Conservation (phyloP, 2,888 invertebrate genomes). For the Drosophila diplacantha region DNA sequence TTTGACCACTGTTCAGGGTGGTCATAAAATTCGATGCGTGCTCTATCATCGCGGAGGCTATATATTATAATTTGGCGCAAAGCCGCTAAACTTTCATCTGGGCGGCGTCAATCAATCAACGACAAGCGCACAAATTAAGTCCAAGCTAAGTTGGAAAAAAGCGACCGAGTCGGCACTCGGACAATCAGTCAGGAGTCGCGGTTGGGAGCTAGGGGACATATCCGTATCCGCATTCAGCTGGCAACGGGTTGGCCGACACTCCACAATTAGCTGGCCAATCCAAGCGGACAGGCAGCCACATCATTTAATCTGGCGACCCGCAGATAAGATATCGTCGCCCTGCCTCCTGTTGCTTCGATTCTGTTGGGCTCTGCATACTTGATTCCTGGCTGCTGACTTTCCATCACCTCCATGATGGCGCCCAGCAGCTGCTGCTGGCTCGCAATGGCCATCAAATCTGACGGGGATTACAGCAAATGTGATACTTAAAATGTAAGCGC, state of each 20-base stretch:
- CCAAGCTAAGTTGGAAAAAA: slow-evolving; percentile 52
- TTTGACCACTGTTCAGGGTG: slow-evolving; percentile 24
- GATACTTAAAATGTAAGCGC: not conserved
- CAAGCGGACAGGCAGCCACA: slow-evolving; percentile 44
- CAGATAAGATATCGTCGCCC: slow-evolving; percentile 52
- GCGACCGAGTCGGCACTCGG: slow-evolving; percentile 27
- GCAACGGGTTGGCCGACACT: slow-evolving; percentile 26
- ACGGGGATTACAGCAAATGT: slow-evolving; percentile 16
- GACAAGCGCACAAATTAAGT: slow-evolving; percentile 68
- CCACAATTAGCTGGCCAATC: slow-evolving; percentile 55
- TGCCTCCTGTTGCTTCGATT: slow-evolving; percentile 8
- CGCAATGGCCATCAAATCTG: slow-evolving; percentile 13
- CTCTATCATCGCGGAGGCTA: slow-evolving; percentile 53
- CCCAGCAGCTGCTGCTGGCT: slow-evolving; percentile 22
- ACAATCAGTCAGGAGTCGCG: slow-evolving; percentile 56
- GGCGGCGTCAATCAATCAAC: slow-evolving; percentile 65
- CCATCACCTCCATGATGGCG: slow-evolving; percentile 13
- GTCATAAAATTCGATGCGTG: slow-evolving; percentile 67
- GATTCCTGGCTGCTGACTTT: slow-evolving; percentile 17
- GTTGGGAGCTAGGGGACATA: slow-evolving; percentile 31
- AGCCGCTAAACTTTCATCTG: slow-evolving; percentile 67
- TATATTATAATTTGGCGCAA: slow-evolving; percentile 67
- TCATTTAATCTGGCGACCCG: slow-evolving; percentile 49
- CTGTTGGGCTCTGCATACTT: slow-evolving; percentile 25
- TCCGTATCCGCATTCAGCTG: slow-evolving; percentile 15